Percentiles rank a stretch among this genome's conserved stretches.
These are phyloP conservation scores for Neolamprologus modestus DNA, from an alignment of 2,113 vertebrate genomes.

Conservation along the genomic window DNA sequence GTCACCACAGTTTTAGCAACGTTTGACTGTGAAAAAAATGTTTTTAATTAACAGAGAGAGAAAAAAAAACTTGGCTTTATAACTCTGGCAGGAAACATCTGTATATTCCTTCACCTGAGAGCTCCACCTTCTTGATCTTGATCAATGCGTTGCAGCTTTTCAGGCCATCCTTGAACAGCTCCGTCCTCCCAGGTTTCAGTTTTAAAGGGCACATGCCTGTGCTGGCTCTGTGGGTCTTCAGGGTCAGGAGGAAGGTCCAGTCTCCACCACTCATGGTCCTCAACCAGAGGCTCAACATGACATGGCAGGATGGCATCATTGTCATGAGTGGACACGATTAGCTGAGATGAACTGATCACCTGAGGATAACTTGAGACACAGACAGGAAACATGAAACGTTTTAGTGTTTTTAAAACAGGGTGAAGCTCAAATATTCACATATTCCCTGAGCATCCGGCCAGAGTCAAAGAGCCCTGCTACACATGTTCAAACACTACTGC, in stretches of 20 bases:
- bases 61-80: accelerated
- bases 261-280: background rate
- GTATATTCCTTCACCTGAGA: background rate
- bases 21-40: background rate
- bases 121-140: background rate
- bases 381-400: background rate
- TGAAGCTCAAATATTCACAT: background rate
- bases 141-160: background rate
- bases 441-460: background rate
- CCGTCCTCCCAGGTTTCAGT: background rate
- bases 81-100: background rate
- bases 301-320: background rate
- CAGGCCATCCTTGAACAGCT: background rate
- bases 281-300: background rate
- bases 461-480: background rate
- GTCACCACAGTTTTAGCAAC: background rate
- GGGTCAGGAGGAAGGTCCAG: background rate
- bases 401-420: background rate
- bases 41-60: background rate
- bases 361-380: background rate
- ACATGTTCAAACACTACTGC: background rate
- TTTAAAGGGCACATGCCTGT: background rate
- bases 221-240: background rate
- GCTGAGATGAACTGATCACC: background rate
- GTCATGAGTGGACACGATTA: accelerated